Evolutionary conservation across 30 jellyfish, hydroid and myxozoan genomes (phyloP).

Genomic region (Aurelia aurita complex sp. Pacific): DNA sequence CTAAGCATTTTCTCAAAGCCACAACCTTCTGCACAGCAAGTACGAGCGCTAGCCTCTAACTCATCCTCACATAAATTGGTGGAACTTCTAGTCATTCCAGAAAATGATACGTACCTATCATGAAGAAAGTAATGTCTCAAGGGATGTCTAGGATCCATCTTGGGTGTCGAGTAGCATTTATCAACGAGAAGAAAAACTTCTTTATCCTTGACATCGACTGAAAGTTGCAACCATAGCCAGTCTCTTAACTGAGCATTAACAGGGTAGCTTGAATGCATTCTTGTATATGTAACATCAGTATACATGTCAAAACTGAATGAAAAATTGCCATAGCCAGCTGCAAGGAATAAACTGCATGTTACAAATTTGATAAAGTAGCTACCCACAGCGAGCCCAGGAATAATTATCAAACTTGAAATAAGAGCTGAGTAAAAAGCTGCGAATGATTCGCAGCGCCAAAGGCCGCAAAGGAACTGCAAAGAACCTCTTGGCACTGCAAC

Average conservation of each 20-base stretch:
- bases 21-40: too few species aligned
- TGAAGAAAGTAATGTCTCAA: neutral
- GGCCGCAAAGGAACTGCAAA: too few species aligned
- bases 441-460: too few species aligned
- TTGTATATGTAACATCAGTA: constrained; percentile 9
- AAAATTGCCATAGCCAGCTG: constrained; percentile 43
- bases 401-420: too few species aligned
- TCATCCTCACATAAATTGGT: too few species aligned
- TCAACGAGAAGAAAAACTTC: constrained; percentile 16
- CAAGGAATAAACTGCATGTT: neutral
- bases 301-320: constrained; percentile 19
- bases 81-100: too few species aligned
- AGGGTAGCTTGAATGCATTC: constrained; percentile 25
- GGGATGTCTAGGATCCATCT: constrained; percentile 21
- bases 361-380: neutral
- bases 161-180: constrained; percentile 39
- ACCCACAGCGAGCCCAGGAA: too few species aligned
- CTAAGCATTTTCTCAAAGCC: too few species aligned
- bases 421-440: too few species aligned
- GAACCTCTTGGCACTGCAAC: too few species aligned
- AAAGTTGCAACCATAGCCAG: constrained; percentile 30
- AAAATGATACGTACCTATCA: constrained; percentile 14
- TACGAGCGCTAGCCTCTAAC: too few species aligned
- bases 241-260: constrained; percentile 26
- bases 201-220: constrained; percentile 8